phyloP scores from a whole-genome alignment of 37 sponge, comb jelly and placozoan genomes.

The Haliclona indistincta region DNA sequence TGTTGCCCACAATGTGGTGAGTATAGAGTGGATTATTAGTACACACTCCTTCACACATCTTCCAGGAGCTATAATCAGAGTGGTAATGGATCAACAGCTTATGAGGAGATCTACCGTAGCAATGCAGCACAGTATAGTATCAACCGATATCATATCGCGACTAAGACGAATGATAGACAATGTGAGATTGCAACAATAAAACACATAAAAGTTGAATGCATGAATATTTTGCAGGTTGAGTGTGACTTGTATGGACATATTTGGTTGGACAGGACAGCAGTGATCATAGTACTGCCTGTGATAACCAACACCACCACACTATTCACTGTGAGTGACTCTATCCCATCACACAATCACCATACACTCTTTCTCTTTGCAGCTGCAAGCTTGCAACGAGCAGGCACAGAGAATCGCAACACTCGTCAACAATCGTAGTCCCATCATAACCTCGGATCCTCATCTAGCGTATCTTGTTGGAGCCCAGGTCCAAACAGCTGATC shows the following conservation, averaged over 20 bases:
- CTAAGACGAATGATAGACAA: conserved; percentile 27
- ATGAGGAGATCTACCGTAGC: conserved; percentile 13
- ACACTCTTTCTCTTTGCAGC: conserved; percentile 9
- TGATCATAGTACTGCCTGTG: conserved; percentile 34
- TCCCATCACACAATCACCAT: neutral
- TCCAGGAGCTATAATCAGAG: conserved; percentile 17
- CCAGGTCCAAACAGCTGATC: neutral
- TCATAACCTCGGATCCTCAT: conserved; percentile 40
- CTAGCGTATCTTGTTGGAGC: conserved; percentile 53
- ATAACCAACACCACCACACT: neutral
- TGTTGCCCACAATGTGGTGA: conserved; percentile 75
- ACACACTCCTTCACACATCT: neutral
- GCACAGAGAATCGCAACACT: conserved; percentile 43
- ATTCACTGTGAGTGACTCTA: conserved; percentile 1
- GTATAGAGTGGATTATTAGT: neutral
- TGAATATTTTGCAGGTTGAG: conserved; percentile 29
- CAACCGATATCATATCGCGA: conserved; percentile 24
- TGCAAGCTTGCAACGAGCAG: conserved; percentile 45
- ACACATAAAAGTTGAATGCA: neutral
- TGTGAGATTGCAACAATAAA: conserved; percentile 2
- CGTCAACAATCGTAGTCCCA: conserved; percentile 52
- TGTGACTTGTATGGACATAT: conserved; percentile 61
- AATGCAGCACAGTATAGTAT: conserved; percentile 10
- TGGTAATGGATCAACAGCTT: conserved; percentile 12
- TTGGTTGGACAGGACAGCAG: conserved; percentile 22